These are phyloP conservation scores for Maniola jurtina DNA, from an alignment of 1,140 invertebrate species.

Conservation along the genomic window DNA sequence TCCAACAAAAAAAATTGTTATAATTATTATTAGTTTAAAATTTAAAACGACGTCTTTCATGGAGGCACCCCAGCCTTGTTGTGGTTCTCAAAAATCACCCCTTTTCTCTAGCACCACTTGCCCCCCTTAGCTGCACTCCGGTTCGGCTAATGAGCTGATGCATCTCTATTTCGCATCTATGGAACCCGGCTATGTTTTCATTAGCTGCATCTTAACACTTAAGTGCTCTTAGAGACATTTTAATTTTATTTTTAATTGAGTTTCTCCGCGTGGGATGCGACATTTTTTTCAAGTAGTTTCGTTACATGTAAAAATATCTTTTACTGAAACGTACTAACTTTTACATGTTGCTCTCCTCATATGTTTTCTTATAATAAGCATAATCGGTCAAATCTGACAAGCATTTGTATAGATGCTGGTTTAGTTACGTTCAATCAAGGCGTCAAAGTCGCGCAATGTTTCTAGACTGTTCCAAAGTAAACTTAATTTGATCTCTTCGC, in stretches of 20 bases:
- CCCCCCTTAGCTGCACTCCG: slow-evolving; percentile 27
- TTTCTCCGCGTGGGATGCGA: slow-evolving; percentile 8
- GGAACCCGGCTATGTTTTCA: slow-evolving; percentile 24
- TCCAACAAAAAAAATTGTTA: too few species aligned
- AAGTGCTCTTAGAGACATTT: slow-evolving; percentile 17
- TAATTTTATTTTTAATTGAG: slow-evolving; percentile 19
- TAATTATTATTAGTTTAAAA: too few species aligned
- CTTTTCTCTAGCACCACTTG: slow-evolving; percentile 27
- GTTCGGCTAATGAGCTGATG: slow-evolving; percentile 38
- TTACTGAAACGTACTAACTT: not conserved
- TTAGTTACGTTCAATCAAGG: too few species aligned
- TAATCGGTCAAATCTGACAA: too few species aligned
- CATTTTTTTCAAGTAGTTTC: slow-evolving; percentile 3
- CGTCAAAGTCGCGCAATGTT: too few species aligned
- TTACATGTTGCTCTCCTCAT: too few species aligned
- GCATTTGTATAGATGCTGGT: too few species aligned
- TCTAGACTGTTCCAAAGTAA: too few species aligned
- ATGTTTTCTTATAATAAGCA: not conserved
- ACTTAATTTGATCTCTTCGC: too few species aligned
- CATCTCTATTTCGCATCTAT: slow-evolving; percentile 28
- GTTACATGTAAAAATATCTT: not conserved
- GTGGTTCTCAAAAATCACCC: slow-evolving; percentile 29
- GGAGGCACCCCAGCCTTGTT: not conserved
- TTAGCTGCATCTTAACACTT: slow-evolving; percentile 23
- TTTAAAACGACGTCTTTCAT: not conserved